Evolutionary conservation across 2,113 vertebrate species (phyloP).

Genomic region (Cyanocitta stelleri): DNA sequence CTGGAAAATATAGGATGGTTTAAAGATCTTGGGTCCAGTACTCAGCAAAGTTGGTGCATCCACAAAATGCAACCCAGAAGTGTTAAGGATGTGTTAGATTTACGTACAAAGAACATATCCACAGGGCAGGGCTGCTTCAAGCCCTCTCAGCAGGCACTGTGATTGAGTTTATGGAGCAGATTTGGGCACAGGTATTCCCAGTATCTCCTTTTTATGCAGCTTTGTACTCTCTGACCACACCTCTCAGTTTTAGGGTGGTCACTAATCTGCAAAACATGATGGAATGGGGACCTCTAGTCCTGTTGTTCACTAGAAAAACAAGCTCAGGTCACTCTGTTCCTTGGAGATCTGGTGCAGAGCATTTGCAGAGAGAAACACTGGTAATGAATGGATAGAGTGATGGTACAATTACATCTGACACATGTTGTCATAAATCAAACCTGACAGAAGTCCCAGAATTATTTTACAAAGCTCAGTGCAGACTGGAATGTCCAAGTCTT

Average conservation of each 20-base stretch:
- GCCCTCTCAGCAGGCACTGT: background rate
- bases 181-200: background rate
- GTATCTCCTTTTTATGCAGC: background rate
- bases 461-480: background rate
- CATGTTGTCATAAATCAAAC: conserved; percentile 32
- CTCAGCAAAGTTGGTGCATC: background rate
- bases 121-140: background rate
- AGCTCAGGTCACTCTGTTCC: background rate
- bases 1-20: rapidly evolving
- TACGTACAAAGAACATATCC: background rate
- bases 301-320: background rate
- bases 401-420: conserved; percentile 37
- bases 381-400: background rate
- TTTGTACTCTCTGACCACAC: background rate
- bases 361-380: background rate
- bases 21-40: background rate
- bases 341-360: background rate
- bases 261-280: background rate
- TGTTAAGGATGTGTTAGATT: background rate
- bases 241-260: background rate
- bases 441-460: conserved; percentile 13
- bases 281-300: background rate
- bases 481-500: background rate
- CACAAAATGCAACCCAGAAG: background rate
- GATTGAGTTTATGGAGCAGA: background rate